Evolutionary conservation across 2,113 vertebrate genomes (phyloP).

Genomic region (Larimichthys crocea): DNA sequence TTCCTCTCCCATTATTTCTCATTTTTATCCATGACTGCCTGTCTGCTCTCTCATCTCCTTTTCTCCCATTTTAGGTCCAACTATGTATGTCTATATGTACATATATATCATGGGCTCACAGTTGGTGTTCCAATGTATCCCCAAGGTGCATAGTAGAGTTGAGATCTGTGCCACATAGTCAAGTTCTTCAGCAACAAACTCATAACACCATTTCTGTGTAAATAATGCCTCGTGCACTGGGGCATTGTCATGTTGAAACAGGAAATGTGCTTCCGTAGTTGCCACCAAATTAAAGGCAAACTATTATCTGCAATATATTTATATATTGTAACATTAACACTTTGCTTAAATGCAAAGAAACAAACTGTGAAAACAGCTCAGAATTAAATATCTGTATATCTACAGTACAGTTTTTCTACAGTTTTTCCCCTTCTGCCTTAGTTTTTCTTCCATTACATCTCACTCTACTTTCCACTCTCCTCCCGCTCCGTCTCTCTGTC

Average conservation of each 20-base stretch:
- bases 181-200: neutral
- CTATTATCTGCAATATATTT: neutral
- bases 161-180: neutral
- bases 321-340: neutral
- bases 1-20: constrained; percentile 22
- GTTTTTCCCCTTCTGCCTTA: constrained; percentile 29
- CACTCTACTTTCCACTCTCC: constrained; percentile 44
- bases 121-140: constrained; percentile 14
- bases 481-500: constrained; percentile 29
- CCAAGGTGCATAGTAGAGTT: constrained; percentile 6
- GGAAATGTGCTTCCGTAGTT: neutral
- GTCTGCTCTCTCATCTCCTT: constrained; percentile 9
- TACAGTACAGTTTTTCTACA: neutral
- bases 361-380: neutral
- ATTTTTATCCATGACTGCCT: constrained; percentile 42
- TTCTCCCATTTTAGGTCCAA: constrained; percentile 6
- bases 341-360: neutral
- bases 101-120: neutral
- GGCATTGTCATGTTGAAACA: neutral
- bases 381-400: constrained; percentile 23
- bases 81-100: neutral
- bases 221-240: neutral
- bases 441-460: constrained; percentile 65
- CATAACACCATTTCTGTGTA: neutral
- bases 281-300: neutral